Conservation (phyloP, 2,113 vertebrate genomes). For the Notarius quadriscutis region DNA sequence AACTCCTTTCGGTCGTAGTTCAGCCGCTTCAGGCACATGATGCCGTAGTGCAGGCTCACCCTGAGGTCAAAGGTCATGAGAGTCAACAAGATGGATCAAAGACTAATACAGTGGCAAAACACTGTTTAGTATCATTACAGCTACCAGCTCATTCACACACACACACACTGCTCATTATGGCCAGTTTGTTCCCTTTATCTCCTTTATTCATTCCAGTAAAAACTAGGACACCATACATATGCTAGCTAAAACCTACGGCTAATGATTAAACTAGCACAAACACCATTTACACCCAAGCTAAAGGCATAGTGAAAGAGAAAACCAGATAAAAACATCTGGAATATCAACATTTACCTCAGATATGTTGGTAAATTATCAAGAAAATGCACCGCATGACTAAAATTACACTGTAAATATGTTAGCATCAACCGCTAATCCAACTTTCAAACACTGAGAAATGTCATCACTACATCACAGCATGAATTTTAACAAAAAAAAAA, state of each 20-base stretch:
- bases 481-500: no score
- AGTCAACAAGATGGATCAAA: conserved; percentile 21
- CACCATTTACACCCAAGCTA: background rate
- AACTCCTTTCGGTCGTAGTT: conserved; percentile 93
- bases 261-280: background rate
- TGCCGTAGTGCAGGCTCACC: conserved; percentile 92
- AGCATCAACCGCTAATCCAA: background rate
- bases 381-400: background rate
- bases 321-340: background rate
- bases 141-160: background rate
- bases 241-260: background rate
- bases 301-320: background rate
- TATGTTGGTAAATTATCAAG: background rate
- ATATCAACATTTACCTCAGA: background rate
- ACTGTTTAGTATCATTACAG: background rate
- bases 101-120: background rate
- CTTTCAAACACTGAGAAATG: background rate
- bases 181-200: background rate
- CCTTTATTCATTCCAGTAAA: background rate
- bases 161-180: background rate
- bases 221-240: background rate
- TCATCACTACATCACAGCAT: no score
- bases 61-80: conserved; percentile 67
- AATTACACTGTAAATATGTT: background rate
- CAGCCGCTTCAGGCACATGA: conserved; percentile 92